These are phyloP conservation scores for Erebia aethiops DNA, from an alignment of 2,888 invertebrate genomes.

Conservation along the genomic window DNA sequence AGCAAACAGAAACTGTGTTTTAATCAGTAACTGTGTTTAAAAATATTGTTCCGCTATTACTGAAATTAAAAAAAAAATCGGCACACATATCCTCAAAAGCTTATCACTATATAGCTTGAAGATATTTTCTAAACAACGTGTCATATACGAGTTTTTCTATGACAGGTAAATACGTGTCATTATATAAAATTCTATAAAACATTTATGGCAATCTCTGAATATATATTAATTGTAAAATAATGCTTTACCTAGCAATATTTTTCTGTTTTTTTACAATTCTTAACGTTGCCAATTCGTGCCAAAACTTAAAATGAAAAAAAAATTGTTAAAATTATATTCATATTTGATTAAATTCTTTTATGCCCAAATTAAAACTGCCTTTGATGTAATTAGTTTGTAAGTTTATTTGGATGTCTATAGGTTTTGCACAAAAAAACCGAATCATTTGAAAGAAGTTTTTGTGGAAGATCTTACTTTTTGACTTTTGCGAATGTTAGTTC, in stretches of 20 bases:
- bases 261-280: neutral
- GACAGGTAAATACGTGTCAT: too few relatives aligned
- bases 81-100: too few relatives aligned
- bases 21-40: too few relatives aligned
- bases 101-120: too few relatives aligned
- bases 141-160: too few relatives aligned
- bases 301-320: neutral
- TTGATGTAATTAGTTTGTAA: slow-evolving; percentile 42
- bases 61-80: neutral
- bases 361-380: slow-evolving; percentile 48
- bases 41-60: neutral
- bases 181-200: too few relatives aligned
- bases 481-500: neutral
- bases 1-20: neutral
- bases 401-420: slow-evolving; percentile 6
- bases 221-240: neutral
- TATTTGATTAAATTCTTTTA: slow-evolving; percentile 14
- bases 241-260: neutral
- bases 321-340: neutral
- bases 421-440: slow-evolving; percentile 3
- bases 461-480: neutral
- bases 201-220: neutral
- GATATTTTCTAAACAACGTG: too few relatives aligned
- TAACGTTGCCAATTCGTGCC: slow-evolving; percentile 4
- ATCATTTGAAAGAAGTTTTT: neutral